A percentile compares a stretch with the other conserved stretches of the same genome.
phyloP scores from a whole-genome alignment of 2,797 vertebrate genomes.

The Betta splendens region DNA sequence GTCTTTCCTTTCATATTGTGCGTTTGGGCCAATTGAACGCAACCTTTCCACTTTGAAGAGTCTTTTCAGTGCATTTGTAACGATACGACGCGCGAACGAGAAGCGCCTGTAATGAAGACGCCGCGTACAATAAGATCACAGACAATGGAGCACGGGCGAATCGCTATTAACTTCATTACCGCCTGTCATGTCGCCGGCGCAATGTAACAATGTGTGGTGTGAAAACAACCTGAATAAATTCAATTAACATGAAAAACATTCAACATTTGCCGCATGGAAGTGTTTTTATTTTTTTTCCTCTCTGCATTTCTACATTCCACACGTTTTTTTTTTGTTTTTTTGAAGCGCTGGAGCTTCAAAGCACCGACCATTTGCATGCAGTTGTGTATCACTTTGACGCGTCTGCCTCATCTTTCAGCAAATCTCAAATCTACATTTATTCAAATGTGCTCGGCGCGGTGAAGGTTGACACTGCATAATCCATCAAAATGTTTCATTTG shows the following conservation, averaged over 20 bases:
- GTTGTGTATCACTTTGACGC: slow-evolving; percentile 75
- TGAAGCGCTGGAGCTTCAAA: slow-evolving; percentile 38
- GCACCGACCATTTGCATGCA: slow-evolving; percentile 64
- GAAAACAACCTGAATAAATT: slow-evolving; percentile 38
- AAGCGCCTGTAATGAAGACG: slow-evolving; percentile 47
- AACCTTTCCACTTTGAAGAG: slow-evolving; percentile 52
- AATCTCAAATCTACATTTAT: slow-evolving; percentile 78
- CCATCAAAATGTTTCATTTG: slow-evolving; percentile 74
- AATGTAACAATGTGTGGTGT: slow-evolving; percentile 20
- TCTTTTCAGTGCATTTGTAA: slow-evolving; percentile 53
- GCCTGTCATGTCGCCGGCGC: slow-evolving; percentile 33
- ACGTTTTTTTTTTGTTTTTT: not conserved
- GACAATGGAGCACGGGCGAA: slow-evolving; percentile 31
- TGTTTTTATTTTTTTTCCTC: slow-evolving; percentile 11
- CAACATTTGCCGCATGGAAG: slow-evolving; percentile 18
- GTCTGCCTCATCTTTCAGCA: slow-evolving; percentile 71
- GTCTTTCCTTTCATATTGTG: slow-evolving; percentile 27
- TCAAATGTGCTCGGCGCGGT: slow-evolving; percentile 66
- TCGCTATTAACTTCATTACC: slow-evolving; percentile 48
- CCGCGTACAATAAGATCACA: slow-evolving; percentile 28
- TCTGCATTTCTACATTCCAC: slow-evolving; percentile 36
- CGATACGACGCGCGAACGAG: slow-evolving; percentile 46
- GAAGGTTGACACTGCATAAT: slow-evolving; percentile 75
- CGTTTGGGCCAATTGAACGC: slow-evolving; percentile 62
- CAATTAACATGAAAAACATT: slow-evolving; percentile 37